Evolutionary conservation across 2,888 invertebrate genomes (phyloP), one percentile per base, ranked within the genome.

Genomic region (Hyles lineata): DNA sequence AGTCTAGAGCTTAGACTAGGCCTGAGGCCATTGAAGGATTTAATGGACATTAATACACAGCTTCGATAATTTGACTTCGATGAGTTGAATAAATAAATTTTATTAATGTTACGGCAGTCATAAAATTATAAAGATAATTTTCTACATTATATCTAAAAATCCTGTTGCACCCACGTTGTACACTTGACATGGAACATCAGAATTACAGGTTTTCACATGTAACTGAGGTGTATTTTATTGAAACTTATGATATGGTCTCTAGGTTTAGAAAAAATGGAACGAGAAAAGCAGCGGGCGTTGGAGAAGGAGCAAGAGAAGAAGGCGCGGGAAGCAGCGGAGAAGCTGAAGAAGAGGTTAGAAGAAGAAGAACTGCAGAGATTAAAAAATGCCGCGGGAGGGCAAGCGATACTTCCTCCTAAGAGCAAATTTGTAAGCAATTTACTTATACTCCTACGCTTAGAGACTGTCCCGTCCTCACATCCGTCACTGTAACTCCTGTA

Each of bases 181-280:
- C 0, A 35, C 35, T 35, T 35, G 35, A 35, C 0, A 35, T 35
- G 35, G 9, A 2, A 1, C 35, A 35, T 9, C 35, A 35, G 35
- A 35, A 35, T 35, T 35, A 35, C 9, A 9, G 35, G 35, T 11
- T 9, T 35, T 35, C 8, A 35, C 35, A 35, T 43, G 2, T 43
- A 11, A 43, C 43, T 43, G 15, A 43, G 7, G n/a, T 55, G 55
- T n/a, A 17, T 19, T 4, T 52, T 25, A 52, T 52, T 23, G 17
- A 55, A n/a, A 23, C 21, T n/a, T n/a, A n/a, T 2, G 55, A 29
- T 25, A 55, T 21, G 19, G 11, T 29, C 29, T 77, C 95, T 95
- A 95, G 99, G 99, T 52, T 92, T 99, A 79, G 99, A 99, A 87
- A 99, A 99, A 95, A 99, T 99, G 98, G 99, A 99, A 89, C 95